Percentiles rank a stretch among this genome's conserved stretches.
Evolutionary conservation across 2,888 invertebrate species (phyloP).

Genomic region (Petrolisthes cinctipes): DNA sequence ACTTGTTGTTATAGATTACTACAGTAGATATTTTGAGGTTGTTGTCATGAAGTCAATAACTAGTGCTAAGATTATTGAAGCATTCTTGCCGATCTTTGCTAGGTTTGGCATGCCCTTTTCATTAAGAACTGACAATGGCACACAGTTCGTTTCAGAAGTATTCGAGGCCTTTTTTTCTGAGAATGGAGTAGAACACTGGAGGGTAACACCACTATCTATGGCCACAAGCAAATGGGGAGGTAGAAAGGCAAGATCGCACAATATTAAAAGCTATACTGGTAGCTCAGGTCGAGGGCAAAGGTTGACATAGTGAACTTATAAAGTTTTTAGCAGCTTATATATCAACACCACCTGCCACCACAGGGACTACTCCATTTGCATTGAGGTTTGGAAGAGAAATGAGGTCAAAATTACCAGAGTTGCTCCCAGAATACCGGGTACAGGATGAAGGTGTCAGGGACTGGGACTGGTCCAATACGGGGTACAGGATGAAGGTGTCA

Average conservation of each 20-base stretch:
- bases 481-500: too few species aligned
- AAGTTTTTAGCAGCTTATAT: neutral
- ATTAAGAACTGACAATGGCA: neutral
- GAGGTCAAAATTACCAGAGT: neutral
- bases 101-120: neutral
- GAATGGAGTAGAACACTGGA: neutral
- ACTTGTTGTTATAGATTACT: neutral
- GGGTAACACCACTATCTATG: slow-evolving; percentile 4
- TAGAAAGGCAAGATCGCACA: slow-evolving; percentile 14
- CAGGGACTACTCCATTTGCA: neutral
- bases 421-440: neutral
- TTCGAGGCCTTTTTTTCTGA: neutral
- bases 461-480: slow-evolving; percentile 5
- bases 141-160: neutral
- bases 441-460: neutral
- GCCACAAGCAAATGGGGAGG: slow-evolving; percentile 15
- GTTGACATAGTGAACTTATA: neutral
- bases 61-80: neutral
- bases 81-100: neutral
- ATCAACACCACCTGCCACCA: neutral
- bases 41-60: neutral
- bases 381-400: neutral
- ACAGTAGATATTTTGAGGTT: neutral
- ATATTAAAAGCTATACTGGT: neutral
- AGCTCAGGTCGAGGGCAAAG: neutral